Base-by-base conservation (phyloP, 2,797 vertebrate genomes). In the Dallia pectoralis region DNA sequence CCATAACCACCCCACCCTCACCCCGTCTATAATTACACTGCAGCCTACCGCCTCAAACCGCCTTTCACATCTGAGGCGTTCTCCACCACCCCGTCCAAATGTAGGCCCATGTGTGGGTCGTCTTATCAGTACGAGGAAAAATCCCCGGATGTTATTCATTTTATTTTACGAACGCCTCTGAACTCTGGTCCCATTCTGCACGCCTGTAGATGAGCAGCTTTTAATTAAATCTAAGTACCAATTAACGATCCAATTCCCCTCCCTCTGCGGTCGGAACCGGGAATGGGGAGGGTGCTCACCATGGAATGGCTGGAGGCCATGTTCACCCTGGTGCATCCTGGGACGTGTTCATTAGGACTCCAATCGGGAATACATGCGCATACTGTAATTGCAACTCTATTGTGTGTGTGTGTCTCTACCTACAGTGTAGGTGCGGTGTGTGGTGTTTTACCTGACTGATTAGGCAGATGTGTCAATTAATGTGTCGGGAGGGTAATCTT, bases 21-120 rank as follows among this genome's bases (percentile, higher is more conserved):
- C 62, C 48, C 67, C 61, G 75, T 85, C 87, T 88, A 88, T 87
- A 87, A 85, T 85, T 88, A 88, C 73, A 64, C 74, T 27, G 2
- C 44, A 70, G 63, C 47, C 4, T 61, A 12, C 33, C 36, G 49
- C 2, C 59, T 22, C 56, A 67, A 15, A 22, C 30, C 18, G 47
- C 44, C 47, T 30, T 44, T 8, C 53, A 67, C 14, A 67, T 67
- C 30, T 33, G 29, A 63, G 6, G 25, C 44, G 15, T 56, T 32
- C 62, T 16, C 47, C 61, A 16, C 47, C 32, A 19, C 33, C 51
- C 49, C 1, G 32, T 29, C 14, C 4, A 71, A 74, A 83, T 77
- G 72, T 6, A 47, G 25, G 59, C 69, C n/a, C 62, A 29, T 27
- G 69, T 3, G 30, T 48, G 67, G 81, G 73, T 73, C 77, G 40